phyloP scores from a whole-genome alignment of 2,113 vertebrate species.

The Psittacus erithacus region DNA sequence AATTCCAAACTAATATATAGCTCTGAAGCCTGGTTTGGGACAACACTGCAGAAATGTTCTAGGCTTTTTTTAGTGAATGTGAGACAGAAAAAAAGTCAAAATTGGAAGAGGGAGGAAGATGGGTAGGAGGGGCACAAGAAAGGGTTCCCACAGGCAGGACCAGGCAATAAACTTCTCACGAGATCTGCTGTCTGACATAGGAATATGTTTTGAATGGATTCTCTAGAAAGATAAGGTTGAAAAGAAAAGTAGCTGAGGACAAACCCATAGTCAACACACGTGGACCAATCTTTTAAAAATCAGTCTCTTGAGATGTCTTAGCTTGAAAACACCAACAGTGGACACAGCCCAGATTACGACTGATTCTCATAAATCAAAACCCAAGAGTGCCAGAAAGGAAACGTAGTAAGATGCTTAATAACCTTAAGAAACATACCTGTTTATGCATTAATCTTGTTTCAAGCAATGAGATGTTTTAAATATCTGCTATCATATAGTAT shows the following conservation, averaged over 20 bases:
- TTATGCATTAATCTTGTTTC: neutral
- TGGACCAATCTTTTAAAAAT: fast-evolving
- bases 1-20: neutral
- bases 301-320: neutral
- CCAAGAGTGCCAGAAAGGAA: neutral
- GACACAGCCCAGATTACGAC: neutral
- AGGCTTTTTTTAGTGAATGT: neutral
- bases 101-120: neutral
- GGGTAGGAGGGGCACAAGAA: neutral
- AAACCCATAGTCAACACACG: neutral
- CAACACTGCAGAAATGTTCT: neutral
- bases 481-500: neutral
- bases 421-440: neutral
- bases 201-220: neutral
- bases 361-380: neutral
- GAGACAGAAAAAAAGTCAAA: neutral
- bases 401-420: neutral
- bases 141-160: neutral
- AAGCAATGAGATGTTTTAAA: neutral
- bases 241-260: neutral
- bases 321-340: neutral
- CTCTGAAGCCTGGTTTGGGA: neutral
- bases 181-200: neutral
- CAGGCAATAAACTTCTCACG: neutral
- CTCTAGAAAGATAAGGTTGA: neutral